Evolutionary conservation across 2,113 vertebrate species (phyloP).

Genomic region (Leuciscus idus): DNA sequence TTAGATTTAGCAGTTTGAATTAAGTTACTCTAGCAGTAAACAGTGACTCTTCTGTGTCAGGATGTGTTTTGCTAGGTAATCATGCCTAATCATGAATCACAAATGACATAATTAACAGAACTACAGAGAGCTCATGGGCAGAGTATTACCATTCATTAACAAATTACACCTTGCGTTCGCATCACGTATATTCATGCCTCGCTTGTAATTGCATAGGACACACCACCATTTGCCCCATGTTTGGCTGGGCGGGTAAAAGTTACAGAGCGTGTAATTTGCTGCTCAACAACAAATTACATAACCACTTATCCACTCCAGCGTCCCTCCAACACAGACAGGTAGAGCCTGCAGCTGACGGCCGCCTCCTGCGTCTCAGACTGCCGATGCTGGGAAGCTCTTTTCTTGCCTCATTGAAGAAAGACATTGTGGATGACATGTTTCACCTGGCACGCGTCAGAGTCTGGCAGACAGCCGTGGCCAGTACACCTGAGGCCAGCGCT

Average conservation of each 20-base stretch:
- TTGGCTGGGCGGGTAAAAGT: conserved; percentile 25
- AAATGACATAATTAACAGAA: conserved; percentile 39
- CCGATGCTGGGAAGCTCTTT: conserved; percentile 58
- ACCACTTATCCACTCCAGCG: conserved; percentile 18
- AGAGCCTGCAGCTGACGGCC: conserved; percentile 68
- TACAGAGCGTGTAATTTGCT: conserved; percentile 38
- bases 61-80: conserved; percentile 22
- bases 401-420: conserved; percentile 77
- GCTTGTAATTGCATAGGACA: not conserved
- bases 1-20: not conserved
- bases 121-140: conserved; percentile 40
- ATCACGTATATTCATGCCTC: not conserved
- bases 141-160: conserved; percentile 22
- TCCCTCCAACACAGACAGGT: conserved; percentile 64
- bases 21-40: not conserved
- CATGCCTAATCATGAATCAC: conserved; percentile 25
- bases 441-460: conserved; percentile 77
- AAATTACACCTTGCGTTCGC: conserved; percentile 34
- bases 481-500: conserved; percentile 80
- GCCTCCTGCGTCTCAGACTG: conserved; percentile 52
- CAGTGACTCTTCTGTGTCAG: not conserved
- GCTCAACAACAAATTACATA: conserved; percentile 32
- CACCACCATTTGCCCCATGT: conserved; percentile 18
- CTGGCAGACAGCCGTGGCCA: conserved; percentile 69
- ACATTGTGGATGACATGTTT: conserved; percentile 74